Conservation (phyloP, 2,888 invertebrate genomes). For the Chloroclysta siterata region DNA sequence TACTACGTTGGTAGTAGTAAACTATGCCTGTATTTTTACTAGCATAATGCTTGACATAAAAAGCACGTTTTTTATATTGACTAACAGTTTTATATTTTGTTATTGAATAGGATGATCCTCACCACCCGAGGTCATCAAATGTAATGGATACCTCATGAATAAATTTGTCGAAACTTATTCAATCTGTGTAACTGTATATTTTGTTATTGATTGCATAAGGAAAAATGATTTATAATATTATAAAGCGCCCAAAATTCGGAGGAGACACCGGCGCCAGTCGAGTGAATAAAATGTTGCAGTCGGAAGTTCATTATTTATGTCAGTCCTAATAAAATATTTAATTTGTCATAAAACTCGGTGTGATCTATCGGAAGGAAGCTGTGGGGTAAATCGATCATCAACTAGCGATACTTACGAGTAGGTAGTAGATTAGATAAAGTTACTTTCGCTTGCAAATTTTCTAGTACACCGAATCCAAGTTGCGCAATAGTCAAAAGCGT, state of each 20-base stretch:
- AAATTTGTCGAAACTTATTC: constrained; percentile 43
- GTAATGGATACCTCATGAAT: constrained; percentile 46
- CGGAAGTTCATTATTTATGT: constrained; percentile 39
- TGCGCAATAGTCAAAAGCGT: constrained; percentile 63
- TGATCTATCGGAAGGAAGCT: constrained; percentile 25
- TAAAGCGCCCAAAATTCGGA: constrained; percentile 25
- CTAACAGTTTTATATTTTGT: constrained; percentile 8
- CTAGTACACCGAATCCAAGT: constrained; percentile 55
- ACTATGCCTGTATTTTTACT: neutral
- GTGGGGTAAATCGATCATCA: constrained; percentile 17
- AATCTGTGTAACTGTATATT: constrained; percentile 41
- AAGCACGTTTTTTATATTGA: constrained; percentile 1
- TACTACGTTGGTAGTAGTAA: no score
- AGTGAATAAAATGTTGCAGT: constrained; percentile 27
- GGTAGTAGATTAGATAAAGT: constrained; percentile 9
- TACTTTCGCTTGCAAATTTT: constrained; percentile 78
- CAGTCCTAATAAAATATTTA: constrained; percentile 33
- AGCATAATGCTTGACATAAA: neutral
- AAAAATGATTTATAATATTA: constrained; percentile 34
- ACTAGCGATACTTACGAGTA: constrained; percentile 38
- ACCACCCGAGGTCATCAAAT: constrained; percentile 35
- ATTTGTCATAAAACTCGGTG: constrained; percentile 30
- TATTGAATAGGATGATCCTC: constrained; percentile 34
- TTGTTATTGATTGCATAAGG: constrained; percentile 45
- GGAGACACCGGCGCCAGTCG: constrained; percentile 23